Base-by-base conservation (phyloP, 2,113 vertebrate genomes). In the Chionodraco myersi region DNA sequence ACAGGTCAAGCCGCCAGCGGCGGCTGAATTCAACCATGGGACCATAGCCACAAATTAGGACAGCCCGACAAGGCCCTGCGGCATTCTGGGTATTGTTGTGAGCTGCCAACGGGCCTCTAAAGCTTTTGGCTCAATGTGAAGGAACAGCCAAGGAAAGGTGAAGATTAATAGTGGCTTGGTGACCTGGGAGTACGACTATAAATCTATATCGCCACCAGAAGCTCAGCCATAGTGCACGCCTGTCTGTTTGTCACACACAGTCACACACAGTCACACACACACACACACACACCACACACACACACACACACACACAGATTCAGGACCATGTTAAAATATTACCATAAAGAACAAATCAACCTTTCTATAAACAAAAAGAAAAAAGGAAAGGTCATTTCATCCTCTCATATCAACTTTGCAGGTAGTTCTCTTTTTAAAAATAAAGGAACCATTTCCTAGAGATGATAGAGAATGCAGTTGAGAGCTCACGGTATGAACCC, bases 41-140 rank as follows among this genome's bases (percentile, higher is more conserved):
- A 88, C 86, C 82, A 71, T 84, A 74, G 93, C 91, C 93, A 91
- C 93, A 94, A 94, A 94, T 95, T 94, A 92, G 90, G 88, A 89
- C 81, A 77, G 83, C 85, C 79, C 85, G 90, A 94, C 94, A 93
- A 90, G 90, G 88, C 86, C 92, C 84, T 36, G 61, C 80, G 30
- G 90, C 87, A 90, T 88, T 89, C 85, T 92, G 82, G 86, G 89
- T 90, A 91, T 93, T 94, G 91, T 92, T 91, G 81, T 36, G 84
- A 82, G 90, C 79, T 85, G 91, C 74, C 88, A 90, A 82, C 81
- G 10, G 77, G 86, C 79, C 77, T 90, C 75, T 65, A 88, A 89
- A 86, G 86, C 87, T 75, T 63, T 59, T 73, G 75, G 80, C 84
- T 63, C 70, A 21, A 60, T 69, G 87, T 92, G 89, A 91, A 92